Conservation (phyloP, 1,140 invertebrate species). For the Danaus melanippus region DNA sequence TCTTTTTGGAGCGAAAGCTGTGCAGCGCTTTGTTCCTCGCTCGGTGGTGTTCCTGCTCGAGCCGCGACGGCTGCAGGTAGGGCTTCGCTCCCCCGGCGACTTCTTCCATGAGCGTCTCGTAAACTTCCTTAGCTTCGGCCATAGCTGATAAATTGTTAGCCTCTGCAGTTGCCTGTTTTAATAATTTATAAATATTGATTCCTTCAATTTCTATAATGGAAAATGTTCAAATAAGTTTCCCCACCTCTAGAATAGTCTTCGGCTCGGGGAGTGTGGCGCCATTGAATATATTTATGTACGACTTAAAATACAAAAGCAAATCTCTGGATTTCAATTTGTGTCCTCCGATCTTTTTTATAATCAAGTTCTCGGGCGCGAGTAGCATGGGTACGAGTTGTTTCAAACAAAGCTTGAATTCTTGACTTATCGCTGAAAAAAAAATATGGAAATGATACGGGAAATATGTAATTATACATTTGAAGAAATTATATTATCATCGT, state of each 20-base stretch:
- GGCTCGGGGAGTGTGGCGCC: constrained; percentile 97
- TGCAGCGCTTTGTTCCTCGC: constrained; percentile 78
- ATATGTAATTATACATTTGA: no score
- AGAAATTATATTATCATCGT: no score
- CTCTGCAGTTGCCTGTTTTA: constrained; percentile 90
- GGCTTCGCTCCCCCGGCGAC: constrained; percentile 91
- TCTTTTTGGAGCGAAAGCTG: constrained; percentile 85
- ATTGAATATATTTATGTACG: constrained; percentile 96
- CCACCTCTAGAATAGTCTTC: constrained; percentile 95
- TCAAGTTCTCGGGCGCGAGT: constrained; percentile 88
- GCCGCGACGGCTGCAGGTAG: constrained; percentile 85
- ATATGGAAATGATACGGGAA: no score
- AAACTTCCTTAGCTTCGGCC: constrained; percentile 92
- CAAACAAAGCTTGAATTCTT: constrained; percentile 90
- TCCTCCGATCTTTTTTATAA: constrained; percentile 96
- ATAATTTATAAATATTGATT: no score
- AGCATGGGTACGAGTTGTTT: constrained; percentile 88
- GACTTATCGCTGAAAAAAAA: constrained; percentile 84
- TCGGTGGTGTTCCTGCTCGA: constrained; percentile 87
- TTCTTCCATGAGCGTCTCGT: constrained; percentile 92
- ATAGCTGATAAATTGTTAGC: constrained; percentile 97
- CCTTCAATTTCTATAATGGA: no score
- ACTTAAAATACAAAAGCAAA: constrained; percentile 96
- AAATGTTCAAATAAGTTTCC: background rate
- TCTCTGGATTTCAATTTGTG: constrained; percentile 93